Evolutionary conservation across 2,797 vertebrate species (phyloP).

Genomic region (Pipistrellus nathusii): DNA sequence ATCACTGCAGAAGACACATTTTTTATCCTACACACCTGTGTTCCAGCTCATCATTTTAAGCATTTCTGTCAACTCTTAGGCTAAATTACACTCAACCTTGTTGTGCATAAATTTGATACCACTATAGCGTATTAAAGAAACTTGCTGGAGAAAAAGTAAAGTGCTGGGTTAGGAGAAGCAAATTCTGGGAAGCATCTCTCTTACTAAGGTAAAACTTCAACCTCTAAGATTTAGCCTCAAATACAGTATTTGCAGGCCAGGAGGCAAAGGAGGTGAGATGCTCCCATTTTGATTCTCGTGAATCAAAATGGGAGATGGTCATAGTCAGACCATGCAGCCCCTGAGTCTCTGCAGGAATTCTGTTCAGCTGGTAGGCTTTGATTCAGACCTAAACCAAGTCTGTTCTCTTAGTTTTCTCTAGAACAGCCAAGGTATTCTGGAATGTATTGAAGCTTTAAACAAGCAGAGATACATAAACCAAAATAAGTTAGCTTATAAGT

Average conservation of each 20-base stretch:
- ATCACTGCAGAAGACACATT: neutral
- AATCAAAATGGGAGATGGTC: no score
- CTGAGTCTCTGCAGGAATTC: neutral
- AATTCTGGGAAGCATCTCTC: neutral
- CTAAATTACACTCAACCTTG: neutral
- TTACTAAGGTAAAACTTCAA: neutral
- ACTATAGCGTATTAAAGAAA: neutral
- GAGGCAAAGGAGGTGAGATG: neutral
- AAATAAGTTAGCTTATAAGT: neutral
- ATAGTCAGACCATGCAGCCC: rapidly evolving
- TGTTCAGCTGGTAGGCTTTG: neutral
- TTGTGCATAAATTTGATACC: neutral
- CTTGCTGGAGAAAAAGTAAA: neutral
- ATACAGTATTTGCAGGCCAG: neutral
- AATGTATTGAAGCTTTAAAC: neutral
- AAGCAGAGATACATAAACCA: neutral
- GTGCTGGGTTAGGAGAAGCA: neutral
- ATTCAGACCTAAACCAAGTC: neutral
- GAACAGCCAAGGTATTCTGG: neutral
- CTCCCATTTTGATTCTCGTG: neutral
- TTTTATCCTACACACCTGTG: neutral
- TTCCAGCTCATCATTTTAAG: neutral
- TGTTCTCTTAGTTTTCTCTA: neutral
- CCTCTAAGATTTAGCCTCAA: neutral
- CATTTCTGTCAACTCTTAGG: slow-evolving; percentile 36